These are phyloP conservation scores for Vicugna pacos DNA, from an alignment of 2,113 vertebrate species.

Conservation along the genomic window DNA sequence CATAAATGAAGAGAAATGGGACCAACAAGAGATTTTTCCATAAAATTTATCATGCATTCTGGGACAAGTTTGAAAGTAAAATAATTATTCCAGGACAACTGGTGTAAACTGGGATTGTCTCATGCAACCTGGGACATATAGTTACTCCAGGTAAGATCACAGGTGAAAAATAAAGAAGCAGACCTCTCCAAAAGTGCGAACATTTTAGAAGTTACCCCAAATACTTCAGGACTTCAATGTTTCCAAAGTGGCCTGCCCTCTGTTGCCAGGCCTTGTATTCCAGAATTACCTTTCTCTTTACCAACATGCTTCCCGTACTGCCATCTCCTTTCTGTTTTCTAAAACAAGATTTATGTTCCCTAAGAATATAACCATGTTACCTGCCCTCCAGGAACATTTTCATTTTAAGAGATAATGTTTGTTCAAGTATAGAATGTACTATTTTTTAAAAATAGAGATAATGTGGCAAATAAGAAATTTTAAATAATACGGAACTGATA, in stretches of 20 bases:
- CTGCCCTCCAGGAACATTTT: not conserved
- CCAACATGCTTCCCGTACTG: not conserved
- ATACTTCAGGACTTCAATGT: not conserved
- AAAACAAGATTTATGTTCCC: not conserved
- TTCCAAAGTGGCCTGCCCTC: not conserved
- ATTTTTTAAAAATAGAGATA: not conserved
- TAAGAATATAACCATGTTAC: not conserved
- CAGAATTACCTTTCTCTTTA: not conserved
- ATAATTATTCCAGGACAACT: not conserved
- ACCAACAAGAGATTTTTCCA: not conserved
- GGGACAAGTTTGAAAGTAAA: not conserved
- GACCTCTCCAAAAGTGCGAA: not conserved
- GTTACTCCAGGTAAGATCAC: not conserved
- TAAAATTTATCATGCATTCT: not conserved
- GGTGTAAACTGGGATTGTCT: not conserved
- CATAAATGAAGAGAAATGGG: not conserved
- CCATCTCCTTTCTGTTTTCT: constrained; percentile 10
- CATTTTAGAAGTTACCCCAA: not conserved
- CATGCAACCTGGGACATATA: not conserved
- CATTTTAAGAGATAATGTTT: not conserved
- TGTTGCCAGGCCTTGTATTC: not conserved
- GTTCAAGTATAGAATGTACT: not conserved
- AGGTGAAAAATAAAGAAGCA: not conserved
- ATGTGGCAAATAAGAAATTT: not conserved
- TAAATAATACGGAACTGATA: not conserved